These are phyloP conservation scores for Halcyon senegalensis DNA, from an alignment of 2,113 vertebrate genomes.

Conservation along the genomic window DNA sequence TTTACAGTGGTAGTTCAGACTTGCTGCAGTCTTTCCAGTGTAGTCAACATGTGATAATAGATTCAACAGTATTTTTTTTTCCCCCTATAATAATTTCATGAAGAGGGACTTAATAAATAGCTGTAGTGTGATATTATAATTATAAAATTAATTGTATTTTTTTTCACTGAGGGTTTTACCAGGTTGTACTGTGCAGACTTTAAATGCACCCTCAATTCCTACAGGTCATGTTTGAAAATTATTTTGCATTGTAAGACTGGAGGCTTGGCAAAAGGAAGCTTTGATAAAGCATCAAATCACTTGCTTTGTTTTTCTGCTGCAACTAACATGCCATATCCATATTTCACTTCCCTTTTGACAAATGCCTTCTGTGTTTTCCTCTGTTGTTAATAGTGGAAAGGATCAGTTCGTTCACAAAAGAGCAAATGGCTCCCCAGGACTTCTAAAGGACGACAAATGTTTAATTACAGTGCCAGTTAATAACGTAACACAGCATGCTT, in stretches of 20 bases:
- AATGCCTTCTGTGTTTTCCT: neutral
- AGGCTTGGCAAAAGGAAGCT: neutral
- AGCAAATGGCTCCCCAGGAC: neutral
- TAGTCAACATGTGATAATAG: accelerated
- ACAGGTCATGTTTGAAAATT: neutral
- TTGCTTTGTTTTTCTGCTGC: neutral
- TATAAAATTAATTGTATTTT: neutral
- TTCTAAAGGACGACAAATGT: neutral
- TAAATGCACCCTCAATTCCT: neutral
- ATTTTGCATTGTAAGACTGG: neutral
- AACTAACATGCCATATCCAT: neutral
- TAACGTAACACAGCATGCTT: neutral
- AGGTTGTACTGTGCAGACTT: accelerated
- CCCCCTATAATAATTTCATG: accelerated
- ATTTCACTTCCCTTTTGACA: neutral
- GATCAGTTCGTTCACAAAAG: neutral
- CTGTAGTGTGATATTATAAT: neutral
- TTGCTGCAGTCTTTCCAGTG: neutral
- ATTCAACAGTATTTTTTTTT: accelerated
- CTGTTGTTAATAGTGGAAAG: neutral
- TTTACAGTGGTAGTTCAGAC: neutral
- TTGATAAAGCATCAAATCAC: neutral
- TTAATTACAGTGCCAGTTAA: neutral
- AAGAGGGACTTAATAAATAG: neutral
- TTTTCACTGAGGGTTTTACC: neutral